Evolutionary conservation across 2,888 invertebrate genomes (phyloP).

Genomic region (Drosophila trichaetosa): DNA sequence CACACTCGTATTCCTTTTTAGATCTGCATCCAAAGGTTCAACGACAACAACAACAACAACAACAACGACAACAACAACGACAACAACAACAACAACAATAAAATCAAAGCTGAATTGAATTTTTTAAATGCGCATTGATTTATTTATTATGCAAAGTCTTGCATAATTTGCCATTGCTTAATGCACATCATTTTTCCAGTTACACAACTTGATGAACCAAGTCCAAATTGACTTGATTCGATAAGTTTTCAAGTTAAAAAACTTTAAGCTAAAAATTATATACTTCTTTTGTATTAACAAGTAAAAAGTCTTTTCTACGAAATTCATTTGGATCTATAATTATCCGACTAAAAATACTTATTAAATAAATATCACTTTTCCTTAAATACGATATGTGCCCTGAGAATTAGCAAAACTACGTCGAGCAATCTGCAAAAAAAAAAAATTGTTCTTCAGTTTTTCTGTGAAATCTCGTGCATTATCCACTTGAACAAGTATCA

Average conservation of each 20-base stretch:
- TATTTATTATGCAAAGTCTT: conserved; percentile 52
- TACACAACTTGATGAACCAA: neutral
- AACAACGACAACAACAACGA: neutral
- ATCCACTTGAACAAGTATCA: conserved; percentile 34
- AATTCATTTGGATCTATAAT: too few species aligned
- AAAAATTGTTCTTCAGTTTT: neutral
- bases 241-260: neutral
- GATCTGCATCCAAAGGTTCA: conserved; percentile 29
- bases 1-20: conserved; percentile 28
- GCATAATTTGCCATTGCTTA: conserved; percentile 45
- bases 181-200: conserved; percentile 5
- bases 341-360: neutral
- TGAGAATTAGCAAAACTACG: neutral
- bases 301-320: too few species aligned
- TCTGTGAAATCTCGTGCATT: conserved; percentile 9
- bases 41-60: neutral
- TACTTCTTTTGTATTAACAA: neutral
- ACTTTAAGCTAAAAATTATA: neutral
- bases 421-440: neutral
- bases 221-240: neutral
- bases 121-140: conserved; percentile 41
- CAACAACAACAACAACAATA: neutral
- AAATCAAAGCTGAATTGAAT: conserved; percentile 17
- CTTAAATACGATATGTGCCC: neutral
- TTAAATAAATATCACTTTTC: neutral